These are phyloP conservation scores for Melangyna quadrimaculata DNA, from an alignment of 2,888 invertebrate species.

Conservation along the genomic window DNA sequence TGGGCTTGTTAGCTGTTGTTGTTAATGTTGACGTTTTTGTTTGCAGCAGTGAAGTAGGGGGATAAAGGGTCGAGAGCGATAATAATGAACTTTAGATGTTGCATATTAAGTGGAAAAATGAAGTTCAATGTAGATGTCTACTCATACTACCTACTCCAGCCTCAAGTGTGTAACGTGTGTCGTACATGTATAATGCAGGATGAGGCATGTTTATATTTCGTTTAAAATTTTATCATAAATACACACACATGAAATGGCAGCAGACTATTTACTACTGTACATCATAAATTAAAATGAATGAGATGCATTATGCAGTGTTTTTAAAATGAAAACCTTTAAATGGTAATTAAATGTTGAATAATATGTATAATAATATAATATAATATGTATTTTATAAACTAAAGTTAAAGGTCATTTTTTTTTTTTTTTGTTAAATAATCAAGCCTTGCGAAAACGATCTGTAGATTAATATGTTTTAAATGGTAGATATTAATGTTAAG, in stretches of 20 bases:
- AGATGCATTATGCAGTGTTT: slow-evolving; percentile 37
- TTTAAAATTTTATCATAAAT: slow-evolving; percentile 64
- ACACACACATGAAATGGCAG: slow-evolving; percentile 14
- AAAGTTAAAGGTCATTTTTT: not conserved
- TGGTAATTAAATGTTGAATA: slow-evolving; percentile 22
- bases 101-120: slow-evolving; percentile 66
- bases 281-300: slow-evolving; percentile 57
- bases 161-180: not conserved
- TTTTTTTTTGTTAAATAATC: not conserved
- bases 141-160: not conserved
- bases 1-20: slow-evolving; percentile 17
- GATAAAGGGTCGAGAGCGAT: not conserved
- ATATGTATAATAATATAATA: too few species aligned
- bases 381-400: not conserved
- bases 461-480: not conserved
- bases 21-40: slow-evolving; percentile 51
- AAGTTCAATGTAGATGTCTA: slow-evolving; percentile 49
- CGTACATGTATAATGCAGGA: not conserved
- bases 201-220: slow-evolving; percentile 37
- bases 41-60: not conserved
- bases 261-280: not conserved
- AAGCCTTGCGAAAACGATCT: not conserved
- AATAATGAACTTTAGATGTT: slow-evolving; percentile 64
- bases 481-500: not conserved
- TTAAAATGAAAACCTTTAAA: slow-evolving; percentile 11